Evolutionary conservation across 53 echinoderm and acorn worm genomes (phyloP).

Genomic region (Paracentrotus lividus): DNA sequence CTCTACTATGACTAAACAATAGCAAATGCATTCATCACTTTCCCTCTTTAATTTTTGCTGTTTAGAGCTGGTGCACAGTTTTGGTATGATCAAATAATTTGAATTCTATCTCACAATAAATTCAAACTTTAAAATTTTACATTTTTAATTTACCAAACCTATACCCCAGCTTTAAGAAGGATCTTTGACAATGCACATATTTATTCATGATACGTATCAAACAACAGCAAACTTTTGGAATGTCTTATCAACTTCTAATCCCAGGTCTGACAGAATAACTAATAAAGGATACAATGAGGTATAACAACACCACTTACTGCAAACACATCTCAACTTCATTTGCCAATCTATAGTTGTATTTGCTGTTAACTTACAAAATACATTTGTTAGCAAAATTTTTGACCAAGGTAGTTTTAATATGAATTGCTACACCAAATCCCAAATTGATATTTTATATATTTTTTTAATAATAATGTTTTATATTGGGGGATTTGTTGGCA

Average conservation of each 20-base stretch:
- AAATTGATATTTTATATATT: background rate
- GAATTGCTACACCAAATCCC: background rate
- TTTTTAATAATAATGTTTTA: background rate
- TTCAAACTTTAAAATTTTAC: too few relatives aligned
- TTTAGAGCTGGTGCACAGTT: too few relatives aligned
- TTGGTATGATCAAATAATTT: too few relatives aligned
- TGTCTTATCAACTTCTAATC: constrained; percentile 9
- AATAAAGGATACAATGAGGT: background rate
- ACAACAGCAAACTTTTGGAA: background rate
- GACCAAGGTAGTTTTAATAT: background rate
- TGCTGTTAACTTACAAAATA: too few relatives aligned
- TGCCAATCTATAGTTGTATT: too few relatives aligned
- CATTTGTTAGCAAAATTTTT: background rate
- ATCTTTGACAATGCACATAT: constrained; percentile 20
- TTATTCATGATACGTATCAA: constrained; percentile 7
- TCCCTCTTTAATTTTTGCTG: too few relatives aligned
- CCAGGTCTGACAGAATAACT: background rate
- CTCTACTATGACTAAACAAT: background rate
- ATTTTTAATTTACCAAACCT: too few relatives aligned
- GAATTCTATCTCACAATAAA: too few relatives aligned
- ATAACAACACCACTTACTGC: too few relatives aligned
- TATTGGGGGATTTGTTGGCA: too few relatives aligned
- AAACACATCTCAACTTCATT: constrained; percentile 25
- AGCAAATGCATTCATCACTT: background rate
- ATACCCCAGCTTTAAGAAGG: too few relatives aligned